Evolutionary conservation across 30 jellyfish, hydroid and myxozoan genomes (phyloP).

Genomic region (Morbakka virulenta): DNA sequence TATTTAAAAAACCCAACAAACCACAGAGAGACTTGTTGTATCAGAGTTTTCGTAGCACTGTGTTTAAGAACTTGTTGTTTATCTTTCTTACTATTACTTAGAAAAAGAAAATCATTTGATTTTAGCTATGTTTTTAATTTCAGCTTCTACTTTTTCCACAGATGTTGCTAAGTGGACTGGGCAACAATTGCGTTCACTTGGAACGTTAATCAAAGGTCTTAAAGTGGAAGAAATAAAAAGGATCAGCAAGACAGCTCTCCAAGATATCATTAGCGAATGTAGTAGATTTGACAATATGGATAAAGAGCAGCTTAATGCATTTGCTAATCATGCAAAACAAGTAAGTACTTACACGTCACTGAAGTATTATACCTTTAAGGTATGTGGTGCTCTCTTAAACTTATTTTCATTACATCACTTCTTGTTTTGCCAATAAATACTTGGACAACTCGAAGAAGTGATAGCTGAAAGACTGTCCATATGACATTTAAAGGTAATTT

Average conservation of each 20-base stretch:
- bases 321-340: conserved; percentile 60
- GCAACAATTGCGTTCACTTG: conserved; percentile 58
- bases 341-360: not conserved
- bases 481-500: too few relatives aligned
- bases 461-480: too few relatives aligned
- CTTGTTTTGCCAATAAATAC: too few relatives aligned
- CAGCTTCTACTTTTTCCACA: not conserved
- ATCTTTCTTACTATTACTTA: too few relatives aligned
- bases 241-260: conserved; percentile 35
- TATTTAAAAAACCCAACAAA: too few relatives aligned
- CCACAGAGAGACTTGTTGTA: too few relatives aligned
- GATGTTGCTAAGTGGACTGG: conserved; percentile 83
- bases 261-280: conserved; percentile 63
- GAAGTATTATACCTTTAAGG: not conserved
- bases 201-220: conserved; percentile 59
- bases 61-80: too few relatives aligned
- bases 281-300: conserved; percentile 33
- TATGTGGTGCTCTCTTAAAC: not conserved
- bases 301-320: conserved; percentile 36
- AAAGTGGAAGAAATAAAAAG: conserved; percentile 36
- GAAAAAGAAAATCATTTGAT: too few relatives aligned
- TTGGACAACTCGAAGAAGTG: too few relatives aligned
- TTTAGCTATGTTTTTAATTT: too few relatives aligned
- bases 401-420: too few relatives aligned
- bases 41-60: too few relatives aligned